A percentile compares a stretch with the other conserved stretches of the same genome.
These are phyloP conservation scores for Bombylius major DNA, from an alignment of 2,888 invertebrate genomes.

Conservation along the genomic window DNA sequence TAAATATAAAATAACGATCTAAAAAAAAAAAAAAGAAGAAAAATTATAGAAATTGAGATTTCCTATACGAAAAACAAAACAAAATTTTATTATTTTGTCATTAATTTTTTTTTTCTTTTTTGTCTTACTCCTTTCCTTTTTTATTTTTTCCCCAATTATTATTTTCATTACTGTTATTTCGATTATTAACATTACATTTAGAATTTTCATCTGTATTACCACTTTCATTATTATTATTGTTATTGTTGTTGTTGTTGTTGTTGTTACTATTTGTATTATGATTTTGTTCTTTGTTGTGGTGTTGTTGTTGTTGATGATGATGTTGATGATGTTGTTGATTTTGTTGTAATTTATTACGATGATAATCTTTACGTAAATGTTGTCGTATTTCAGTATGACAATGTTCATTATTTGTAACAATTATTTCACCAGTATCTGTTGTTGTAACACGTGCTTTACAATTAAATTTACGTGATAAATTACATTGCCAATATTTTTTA, in stretches of 20 bases:
- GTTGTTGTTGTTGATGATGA: too few species aligned
- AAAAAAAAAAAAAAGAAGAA: too few species aligned
- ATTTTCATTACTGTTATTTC: neutral
- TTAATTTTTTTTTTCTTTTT: too few species aligned
- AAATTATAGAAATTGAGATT: too few species aligned
- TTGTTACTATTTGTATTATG: too few species aligned
- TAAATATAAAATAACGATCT: too few species aligned
- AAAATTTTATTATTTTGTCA: too few species aligned
- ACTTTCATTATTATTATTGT: neutral
- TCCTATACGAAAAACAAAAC: too few species aligned
- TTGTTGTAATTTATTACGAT: slow-evolving; percentile 29
- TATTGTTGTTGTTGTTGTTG: too few species aligned
- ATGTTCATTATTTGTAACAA: slow-evolving; percentile 37
- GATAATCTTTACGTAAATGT: slow-evolving; percentile 37
- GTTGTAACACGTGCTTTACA: slow-evolving; percentile 39
- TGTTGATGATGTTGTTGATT: too few species aligned
- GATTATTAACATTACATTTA: neutral
- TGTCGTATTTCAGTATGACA: slow-evolving; percentile 38
- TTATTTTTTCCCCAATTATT: neutral
- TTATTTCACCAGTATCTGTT: slow-evolving; percentile 32
- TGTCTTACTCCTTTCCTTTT: neutral
- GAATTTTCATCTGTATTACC: neutral
- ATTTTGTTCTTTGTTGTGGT: too few species aligned
- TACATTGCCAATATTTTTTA: slow-evolving; percentile 39
- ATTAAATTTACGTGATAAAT: slow-evolving; percentile 36